Conservation (phyloP, 2,888 invertebrate species). For the Elaeidobius kamerunicus region DNA sequence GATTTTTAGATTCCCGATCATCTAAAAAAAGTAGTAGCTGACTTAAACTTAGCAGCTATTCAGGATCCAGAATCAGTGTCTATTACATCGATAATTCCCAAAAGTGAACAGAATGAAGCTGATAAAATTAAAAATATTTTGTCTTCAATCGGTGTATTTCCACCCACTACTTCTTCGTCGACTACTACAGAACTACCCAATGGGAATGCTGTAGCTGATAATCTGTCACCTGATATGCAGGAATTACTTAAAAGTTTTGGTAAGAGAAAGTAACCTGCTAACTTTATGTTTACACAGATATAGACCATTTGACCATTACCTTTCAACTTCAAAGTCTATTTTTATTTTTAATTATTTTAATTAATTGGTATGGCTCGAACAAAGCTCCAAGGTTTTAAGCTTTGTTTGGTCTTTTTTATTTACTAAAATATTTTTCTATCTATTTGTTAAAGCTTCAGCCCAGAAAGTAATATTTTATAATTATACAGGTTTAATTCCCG, state of each 20-base stretch:
- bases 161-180: constrained; percentile 18
- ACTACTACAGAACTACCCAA: constrained; percentile 41
- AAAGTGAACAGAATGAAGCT: constrained; percentile 27
- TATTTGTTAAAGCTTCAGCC: too few species aligned
- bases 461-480: too few species aligned
- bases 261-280: too few species aligned
- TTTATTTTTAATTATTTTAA: too few species aligned
- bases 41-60: constrained; percentile 37
- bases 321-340: too few species aligned
- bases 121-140: constrained; percentile 46
- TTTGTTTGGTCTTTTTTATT: too few species aligned
- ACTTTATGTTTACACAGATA: too few species aligned
- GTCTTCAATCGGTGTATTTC: constrained; percentile 49
- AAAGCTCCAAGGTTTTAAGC: too few species aligned
- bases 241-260: constrained; percentile 52
- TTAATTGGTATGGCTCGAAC: too few species aligned
- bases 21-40: constrained; percentile 39
- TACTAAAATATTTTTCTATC: too few species aligned
- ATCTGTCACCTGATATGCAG: constrained; percentile 48
- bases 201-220: constrained; percentile 45
- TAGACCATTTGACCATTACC: too few species aligned
- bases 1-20: constrained; percentile 37
- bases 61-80: constrained; percentile 15
- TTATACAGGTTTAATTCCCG: constrained; percentile 20
- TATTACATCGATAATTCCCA: constrained; percentile 10